Evolutionary conservation across 2,888 invertebrate species (phyloP).

Genomic region (Acanthosepion lycidas): DNA sequence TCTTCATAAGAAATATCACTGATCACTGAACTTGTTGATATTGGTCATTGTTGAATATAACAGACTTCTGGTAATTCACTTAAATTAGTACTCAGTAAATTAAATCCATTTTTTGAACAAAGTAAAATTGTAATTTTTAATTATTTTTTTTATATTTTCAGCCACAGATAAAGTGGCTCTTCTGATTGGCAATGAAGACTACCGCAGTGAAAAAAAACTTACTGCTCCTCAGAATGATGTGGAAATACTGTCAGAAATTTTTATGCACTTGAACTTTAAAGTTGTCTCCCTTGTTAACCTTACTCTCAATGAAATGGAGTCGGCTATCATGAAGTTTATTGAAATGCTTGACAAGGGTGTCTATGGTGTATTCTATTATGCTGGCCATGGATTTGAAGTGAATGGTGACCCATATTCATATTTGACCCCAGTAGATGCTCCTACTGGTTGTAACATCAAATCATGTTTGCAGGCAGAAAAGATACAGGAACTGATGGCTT

Average conservation of each 20-base stretch:
- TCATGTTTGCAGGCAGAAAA: constrained; percentile 68
- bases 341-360: constrained; percentile 74
- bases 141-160: constrained; percentile 52
- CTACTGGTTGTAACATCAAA: constrained; percentile 70
- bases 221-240: constrained; percentile 67
- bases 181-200: constrained; percentile 75
- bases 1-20: too few relatives aligned
- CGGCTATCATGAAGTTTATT: constrained; percentile 73
- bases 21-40: background rate
- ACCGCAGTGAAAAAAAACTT: constrained; percentile 71
- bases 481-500: constrained; percentile 70
- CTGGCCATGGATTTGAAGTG: constrained; percentile 75
- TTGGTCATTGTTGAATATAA: background rate
- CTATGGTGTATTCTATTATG: constrained; percentile 74
- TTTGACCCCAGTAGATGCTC: constrained; percentile 75
- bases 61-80: too few relatives aligned
- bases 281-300: constrained; percentile 75
- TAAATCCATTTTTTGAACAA: too few relatives aligned
- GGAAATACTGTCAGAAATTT: constrained; percentile 68
- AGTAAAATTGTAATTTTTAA: too few relatives aligned
- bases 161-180: constrained; percentile 76
- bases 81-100: too few relatives aligned
- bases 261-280: constrained; percentile 72
- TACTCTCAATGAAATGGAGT: constrained; percentile 73
- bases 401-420: constrained; percentile 72